Conservation (phyloP, 2,113 vertebrate species). For the Gavia stellata region DNA sequence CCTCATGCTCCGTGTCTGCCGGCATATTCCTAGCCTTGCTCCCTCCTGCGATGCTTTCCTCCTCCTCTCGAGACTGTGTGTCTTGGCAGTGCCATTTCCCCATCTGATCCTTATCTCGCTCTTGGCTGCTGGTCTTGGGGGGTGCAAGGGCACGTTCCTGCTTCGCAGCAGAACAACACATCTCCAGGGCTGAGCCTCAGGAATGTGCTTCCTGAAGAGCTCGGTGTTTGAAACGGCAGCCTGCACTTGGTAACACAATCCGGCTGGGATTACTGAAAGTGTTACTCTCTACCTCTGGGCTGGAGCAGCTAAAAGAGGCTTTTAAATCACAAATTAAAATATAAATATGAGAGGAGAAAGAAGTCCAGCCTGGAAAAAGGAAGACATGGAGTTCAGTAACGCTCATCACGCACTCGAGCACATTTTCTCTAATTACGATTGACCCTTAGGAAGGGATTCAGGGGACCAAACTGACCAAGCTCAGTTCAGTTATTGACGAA, state of each 20-base stretch:
- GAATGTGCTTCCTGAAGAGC: not conserved
- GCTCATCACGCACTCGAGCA: rapidly evolving
- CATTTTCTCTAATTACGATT: not conserved
- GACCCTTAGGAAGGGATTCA: not conserved
- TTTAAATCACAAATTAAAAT: not conserved
- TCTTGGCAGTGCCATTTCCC: not conserved
- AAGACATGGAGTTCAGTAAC: not conserved
- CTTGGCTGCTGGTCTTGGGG: not conserved
- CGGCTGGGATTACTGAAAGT: not conserved
- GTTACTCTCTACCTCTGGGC: not conserved
- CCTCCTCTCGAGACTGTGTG: not conserved
- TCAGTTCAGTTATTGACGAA: not conserved
- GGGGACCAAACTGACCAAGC: not conserved
- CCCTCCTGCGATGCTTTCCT: not conserved
- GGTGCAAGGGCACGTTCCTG: not conserved
- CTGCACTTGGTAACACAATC: not conserved
- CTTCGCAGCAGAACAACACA: not conserved
- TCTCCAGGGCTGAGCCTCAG: not conserved
- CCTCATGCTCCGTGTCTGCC: not conserved
- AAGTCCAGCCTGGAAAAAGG: not conserved
- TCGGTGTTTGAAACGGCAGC: rapidly evolving
- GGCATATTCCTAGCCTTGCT: not conserved
- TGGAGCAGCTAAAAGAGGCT: not conserved
- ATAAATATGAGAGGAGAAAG: not conserved
- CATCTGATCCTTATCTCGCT: not conserved